phyloP scores from a whole-genome alignment of 2,113 vertebrate genomes.

The Melanotaenia duboulayi region DNA sequence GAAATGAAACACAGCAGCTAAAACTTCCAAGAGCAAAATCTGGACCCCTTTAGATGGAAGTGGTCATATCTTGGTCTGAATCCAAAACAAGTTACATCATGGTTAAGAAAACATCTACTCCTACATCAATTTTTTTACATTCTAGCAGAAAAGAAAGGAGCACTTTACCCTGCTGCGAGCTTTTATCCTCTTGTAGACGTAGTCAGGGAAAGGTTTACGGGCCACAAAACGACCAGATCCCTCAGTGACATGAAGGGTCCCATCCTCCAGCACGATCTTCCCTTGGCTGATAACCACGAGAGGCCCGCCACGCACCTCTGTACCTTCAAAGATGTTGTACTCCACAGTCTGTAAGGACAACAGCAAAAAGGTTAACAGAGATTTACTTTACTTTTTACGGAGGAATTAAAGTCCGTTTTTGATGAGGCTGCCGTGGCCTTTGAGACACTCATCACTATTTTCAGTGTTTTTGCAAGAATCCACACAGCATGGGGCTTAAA shows the following conservation, averaged over 20 bases:
- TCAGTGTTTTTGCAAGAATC: no score
- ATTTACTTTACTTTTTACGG: no score
- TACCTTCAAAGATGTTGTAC: slow-evolving; percentile 98
- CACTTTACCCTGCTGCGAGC: slow-evolving; percentile 93
- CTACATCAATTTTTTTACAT: no score
- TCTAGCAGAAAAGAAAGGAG: neutral
- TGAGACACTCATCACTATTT: no score
- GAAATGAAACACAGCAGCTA: slow-evolving; percentile 18
- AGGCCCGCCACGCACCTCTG: slow-evolving; percentile 93
- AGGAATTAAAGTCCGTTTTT: no score
- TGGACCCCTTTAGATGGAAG: no score
- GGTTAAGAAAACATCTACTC: no score
- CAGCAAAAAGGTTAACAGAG: no score
- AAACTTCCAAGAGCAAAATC: neutral
- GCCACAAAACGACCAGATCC: slow-evolving; percentile 91
- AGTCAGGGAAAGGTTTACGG: slow-evolving; percentile 96
- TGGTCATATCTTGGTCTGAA: neutral
- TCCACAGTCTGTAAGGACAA: slow-evolving; percentile 86
- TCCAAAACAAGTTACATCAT: no score
- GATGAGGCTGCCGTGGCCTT: no score
- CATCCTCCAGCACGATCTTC: slow-evolving; percentile 96
- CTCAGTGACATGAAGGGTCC: slow-evolving; percentile 91
- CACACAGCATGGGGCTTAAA: no score
- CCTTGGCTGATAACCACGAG: slow-evolving; percentile 99
- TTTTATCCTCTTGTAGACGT: slow-evolving; percentile 98